Evolutionary conservation across 1,140 invertebrate species (phyloP), one percentile per base, ranked within the genome.

Genomic region (Nymphalis io): DNA sequence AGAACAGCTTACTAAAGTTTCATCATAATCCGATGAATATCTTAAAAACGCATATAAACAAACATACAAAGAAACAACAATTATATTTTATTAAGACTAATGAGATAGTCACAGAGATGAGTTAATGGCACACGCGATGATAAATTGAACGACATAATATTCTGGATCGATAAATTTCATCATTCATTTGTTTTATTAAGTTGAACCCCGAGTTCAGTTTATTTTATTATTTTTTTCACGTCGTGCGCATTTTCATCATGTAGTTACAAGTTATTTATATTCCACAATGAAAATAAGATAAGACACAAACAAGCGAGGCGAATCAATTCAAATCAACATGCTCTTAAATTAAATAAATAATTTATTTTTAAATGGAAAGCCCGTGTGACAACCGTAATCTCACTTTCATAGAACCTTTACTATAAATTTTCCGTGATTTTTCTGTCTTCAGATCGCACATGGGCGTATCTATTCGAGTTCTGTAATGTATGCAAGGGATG

Each of bases 201-300:
- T 16, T 46, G 44, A 46, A 46, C 44, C 16, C 44, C 6, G n/a
- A 18, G 44, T 6, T 46, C 44, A 16, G 44, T 46, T 42, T 15
- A 42, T n/a, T 11, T 42, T 42, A 0, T n/a, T 16, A 2, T 18
- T 48, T 12, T 21, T 21, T 53, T 8, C 18, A 21, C 8, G 11
- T 53, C 48, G 12, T 53, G 13, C 8, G 40, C 13, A 10, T 53
- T 53, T 53, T 53, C 48, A 11, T 53, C 48, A 53, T 53, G 10
- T 20, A 53, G 48, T 21, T 23, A 53, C 48, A 53, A 13, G 48
- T 20, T 53, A 53, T 53, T 21, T 23, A 21, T 53, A 53, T 53
- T 46, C n/a, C 0, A 53, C 8, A 53, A 53, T 23, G 20, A 53
- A 53, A 8, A 23, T 21, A 53, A 53, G 48, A 53, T 53, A 53